phyloP scores from a whole-genome alignment of 2,888 invertebrate genomes.

The Patella pellucida region DNA sequence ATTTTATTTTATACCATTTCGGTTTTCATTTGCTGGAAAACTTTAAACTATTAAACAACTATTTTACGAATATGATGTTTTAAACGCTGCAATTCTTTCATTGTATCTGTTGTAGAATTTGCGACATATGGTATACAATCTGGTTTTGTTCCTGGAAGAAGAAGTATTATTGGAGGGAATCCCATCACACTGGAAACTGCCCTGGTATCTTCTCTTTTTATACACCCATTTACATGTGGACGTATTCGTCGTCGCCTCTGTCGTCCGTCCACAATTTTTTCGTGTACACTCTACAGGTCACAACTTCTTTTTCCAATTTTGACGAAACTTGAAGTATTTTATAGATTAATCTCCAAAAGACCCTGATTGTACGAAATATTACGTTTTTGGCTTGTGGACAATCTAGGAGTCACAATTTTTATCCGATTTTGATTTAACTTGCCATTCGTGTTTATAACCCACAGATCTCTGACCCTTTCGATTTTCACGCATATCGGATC shows the following conservation, averaged over 20 bases:
- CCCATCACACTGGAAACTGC: conserved; percentile 57
- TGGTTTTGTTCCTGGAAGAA: conserved; percentile 34
- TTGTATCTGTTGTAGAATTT: conserved; percentile 15
- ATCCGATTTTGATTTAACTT: too few relatives aligned
- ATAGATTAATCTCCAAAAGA: not conserved
- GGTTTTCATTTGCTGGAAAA: not conserved
- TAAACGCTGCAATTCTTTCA: conserved; percentile 9
- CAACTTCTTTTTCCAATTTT: too few relatives aligned
- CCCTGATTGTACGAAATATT: not conserved
- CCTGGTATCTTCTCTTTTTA: conserved; percentile 37
- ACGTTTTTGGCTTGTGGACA: too few relatives aligned
- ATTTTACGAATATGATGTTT: not conserved
- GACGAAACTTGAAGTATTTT: not conserved
- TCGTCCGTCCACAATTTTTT: too few relatives aligned
- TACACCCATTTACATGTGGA: too few relatives aligned
- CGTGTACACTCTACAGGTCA: too few relatives aligned
- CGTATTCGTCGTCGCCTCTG: too few relatives aligned
- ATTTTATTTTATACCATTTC: not conserved
- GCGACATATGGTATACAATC: conserved; percentile 23
- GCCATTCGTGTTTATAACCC: too few relatives aligned
- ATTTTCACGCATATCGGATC: too few relatives aligned
- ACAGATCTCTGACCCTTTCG: too few relatives aligned
- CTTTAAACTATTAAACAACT: not conserved
- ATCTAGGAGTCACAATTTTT: too few relatives aligned
- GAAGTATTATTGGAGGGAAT: conserved; percentile 53